These are phyloP conservation scores for Glyphotaelius pellucidus DNA, from an alignment of 2,888 invertebrate species.

Conservation along the genomic window DNA sequence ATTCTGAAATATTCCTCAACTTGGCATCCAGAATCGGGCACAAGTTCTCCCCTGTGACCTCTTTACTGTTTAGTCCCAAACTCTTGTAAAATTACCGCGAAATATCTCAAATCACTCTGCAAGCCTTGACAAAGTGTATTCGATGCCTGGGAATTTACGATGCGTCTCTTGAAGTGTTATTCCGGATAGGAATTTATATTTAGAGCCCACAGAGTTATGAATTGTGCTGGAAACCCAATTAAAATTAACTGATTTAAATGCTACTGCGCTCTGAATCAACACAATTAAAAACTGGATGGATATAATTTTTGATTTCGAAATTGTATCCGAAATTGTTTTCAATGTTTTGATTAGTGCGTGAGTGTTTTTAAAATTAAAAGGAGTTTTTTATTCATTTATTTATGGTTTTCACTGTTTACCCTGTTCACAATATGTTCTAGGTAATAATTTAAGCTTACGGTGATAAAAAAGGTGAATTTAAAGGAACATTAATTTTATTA, in stretches of 20 bases:
- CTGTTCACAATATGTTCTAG: no score
- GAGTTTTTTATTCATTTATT: no score
- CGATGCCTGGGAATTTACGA: background rate
- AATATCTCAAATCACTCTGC: constrained; percentile 36
- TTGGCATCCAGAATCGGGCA: background rate
- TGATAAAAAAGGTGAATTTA: no score
- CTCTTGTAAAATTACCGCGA: background rate
- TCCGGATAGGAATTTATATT: constrained; percentile 9
- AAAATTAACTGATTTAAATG: background rate
- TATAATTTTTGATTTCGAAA: background rate
- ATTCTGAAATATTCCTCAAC: background rate
- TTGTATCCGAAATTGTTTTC: background rate
- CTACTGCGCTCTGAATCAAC: background rate
- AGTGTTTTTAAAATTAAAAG: background rate
- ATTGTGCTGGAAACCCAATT: background rate
- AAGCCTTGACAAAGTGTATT: constrained; percentile 8
- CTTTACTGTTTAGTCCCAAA: background rate
- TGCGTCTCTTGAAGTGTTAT: constrained; percentile 20
- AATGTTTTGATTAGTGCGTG: background rate
- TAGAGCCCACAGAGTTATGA: constrained; percentile 10
- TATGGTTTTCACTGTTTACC: no score
- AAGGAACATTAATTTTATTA: no score
- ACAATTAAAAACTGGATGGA: background rate
- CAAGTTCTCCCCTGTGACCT: constrained; percentile 13
- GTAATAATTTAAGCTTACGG: no score